phyloP scores from a whole-genome alignment of 1,140 invertebrate genomes.

The Cherax quadricarinatus region DNA sequence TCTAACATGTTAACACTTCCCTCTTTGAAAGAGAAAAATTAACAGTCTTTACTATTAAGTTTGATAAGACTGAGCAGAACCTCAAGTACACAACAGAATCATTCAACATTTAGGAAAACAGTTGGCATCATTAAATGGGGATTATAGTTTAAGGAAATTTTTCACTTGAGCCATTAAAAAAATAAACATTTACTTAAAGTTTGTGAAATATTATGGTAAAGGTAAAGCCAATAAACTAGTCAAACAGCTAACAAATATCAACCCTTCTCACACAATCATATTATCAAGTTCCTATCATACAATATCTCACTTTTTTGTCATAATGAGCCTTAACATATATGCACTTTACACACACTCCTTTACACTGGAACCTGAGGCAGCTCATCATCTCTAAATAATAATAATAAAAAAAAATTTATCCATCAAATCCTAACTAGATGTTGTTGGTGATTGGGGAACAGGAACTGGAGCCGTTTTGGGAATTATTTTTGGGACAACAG shows the following conservation, averaged over 20 bases:
- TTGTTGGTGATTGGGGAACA: conserved; percentile 51
- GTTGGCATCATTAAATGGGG: not conserved
- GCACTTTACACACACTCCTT: conserved; percentile 16
- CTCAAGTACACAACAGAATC: not conserved
- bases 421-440: conserved; percentile 37
- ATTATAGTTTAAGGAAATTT: not conserved
- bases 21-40: conserved; percentile 3
- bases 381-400: conserved; percentile 4
- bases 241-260: conserved; percentile 8
- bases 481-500: not conserved
- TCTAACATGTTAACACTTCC: conserved; percentile 3
- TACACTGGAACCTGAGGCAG: not conserved
- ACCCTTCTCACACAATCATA: conserved; percentile 32
- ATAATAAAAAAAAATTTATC: not conserved
- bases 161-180: conserved; percentile 32
- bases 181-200: conserved; percentile 32
- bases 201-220: conserved; percentile 24
- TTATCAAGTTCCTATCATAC: conserved; percentile 17
- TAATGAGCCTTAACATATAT: conserved; percentile 2
- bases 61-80: not conserved
- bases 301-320: not conserved
- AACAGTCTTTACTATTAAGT: not conserved
- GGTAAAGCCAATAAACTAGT: conserved; percentile 22
- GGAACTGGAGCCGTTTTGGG: conserved; percentile 59
- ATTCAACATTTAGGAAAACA: conserved; percentile 8